phyloP scores from a whole-genome alignment of 2,113 vertebrate genomes.

The Ellobius talpinus region DNA sequence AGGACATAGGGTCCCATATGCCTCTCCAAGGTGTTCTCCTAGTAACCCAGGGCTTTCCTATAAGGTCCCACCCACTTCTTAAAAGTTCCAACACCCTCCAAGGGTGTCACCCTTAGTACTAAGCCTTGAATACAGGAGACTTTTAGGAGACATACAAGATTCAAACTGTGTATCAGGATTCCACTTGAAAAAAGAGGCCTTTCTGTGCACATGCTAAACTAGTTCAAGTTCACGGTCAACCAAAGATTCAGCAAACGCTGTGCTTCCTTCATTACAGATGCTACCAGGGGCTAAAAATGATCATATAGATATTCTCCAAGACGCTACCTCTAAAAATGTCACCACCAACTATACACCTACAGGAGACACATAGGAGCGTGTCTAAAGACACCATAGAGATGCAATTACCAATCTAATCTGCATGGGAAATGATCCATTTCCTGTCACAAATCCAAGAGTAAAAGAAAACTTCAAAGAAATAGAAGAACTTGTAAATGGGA shows the following conservation, averaged over 20 bases:
- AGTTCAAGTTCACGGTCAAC: not conserved
- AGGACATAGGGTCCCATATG: no score
- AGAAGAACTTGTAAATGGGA: not conserved
- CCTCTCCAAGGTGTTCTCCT: not conserved
- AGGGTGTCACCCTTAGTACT: no score
- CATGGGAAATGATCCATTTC: slow-evolving; percentile 11
- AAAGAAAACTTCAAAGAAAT: not conserved
- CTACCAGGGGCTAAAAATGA: not conserved
- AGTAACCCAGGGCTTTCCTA: not conserved
- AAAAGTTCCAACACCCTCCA: not conserved
- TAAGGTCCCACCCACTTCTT: not conserved
- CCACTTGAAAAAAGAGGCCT: not conserved
- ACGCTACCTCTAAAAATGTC: not conserved
- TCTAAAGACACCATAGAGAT: slow-evolving; percentile 18
- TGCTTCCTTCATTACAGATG: not conserved
- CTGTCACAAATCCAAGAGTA: slow-evolving; percentile 21
- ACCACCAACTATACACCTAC: not conserved
- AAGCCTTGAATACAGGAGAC: not conserved
- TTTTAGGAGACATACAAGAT: not conserved
- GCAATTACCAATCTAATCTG: slow-evolving; percentile 6
- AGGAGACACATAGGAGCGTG: not conserved
- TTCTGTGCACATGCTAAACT: not conserved
- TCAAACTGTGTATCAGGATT: not conserved
- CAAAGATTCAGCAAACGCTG: not conserved
- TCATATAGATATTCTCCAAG: not conserved